Percentiles rank a stretch among this genome's conserved stretches.
These are phyloP conservation scores for Koerneria pararmatus DNA, from an alignment of 2,888 invertebrate genomes.

Conservation along the genomic window DNA sequence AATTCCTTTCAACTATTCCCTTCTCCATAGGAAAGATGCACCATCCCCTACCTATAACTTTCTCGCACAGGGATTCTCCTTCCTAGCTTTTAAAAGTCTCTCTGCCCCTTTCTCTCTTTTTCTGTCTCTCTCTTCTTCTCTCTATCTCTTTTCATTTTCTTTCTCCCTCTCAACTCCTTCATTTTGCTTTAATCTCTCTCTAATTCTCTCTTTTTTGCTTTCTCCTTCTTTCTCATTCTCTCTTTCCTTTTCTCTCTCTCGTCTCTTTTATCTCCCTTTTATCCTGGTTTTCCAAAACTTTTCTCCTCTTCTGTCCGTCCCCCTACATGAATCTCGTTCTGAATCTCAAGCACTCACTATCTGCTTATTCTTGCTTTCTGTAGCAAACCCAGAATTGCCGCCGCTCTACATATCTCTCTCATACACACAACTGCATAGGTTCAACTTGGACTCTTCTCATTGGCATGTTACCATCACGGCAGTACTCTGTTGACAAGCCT, in stretches of 20 bases:
- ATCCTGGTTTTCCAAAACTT: conserved; percentile 20
- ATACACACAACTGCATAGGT: too few species aligned
- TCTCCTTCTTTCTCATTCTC: not conserved
- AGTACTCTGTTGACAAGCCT: too few species aligned
- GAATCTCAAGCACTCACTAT: conserved; percentile 64
- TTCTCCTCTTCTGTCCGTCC: not conserved
- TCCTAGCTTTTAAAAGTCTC: too few species aligned
- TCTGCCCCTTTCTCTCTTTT: not conserved
- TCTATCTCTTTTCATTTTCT: not conserved
- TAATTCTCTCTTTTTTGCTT: not conserved
- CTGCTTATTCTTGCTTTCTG: conserved; percentile 37
- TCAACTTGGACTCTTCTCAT: too few species aligned
- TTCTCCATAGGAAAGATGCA: too few species aligned
- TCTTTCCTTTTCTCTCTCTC: conserved; percentile 3
- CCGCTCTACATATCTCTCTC: conserved; percentile 46
- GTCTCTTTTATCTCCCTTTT: conserved; percentile 20
- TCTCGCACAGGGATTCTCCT: too few species aligned
- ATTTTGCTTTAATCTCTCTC: not conserved
- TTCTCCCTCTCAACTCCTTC: not conserved
- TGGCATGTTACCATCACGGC: too few species aligned
- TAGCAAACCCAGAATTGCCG: not conserved
- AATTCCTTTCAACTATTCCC: too few species aligned
- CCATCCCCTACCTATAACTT: too few species aligned
- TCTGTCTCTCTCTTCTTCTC: not conserved
- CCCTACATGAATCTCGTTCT: conserved; percentile 64